These are phyloP conservation scores for Ariopsis seemanni DNA, from an alignment of 2,113 vertebrate species.

Conservation along the genomic window DNA sequence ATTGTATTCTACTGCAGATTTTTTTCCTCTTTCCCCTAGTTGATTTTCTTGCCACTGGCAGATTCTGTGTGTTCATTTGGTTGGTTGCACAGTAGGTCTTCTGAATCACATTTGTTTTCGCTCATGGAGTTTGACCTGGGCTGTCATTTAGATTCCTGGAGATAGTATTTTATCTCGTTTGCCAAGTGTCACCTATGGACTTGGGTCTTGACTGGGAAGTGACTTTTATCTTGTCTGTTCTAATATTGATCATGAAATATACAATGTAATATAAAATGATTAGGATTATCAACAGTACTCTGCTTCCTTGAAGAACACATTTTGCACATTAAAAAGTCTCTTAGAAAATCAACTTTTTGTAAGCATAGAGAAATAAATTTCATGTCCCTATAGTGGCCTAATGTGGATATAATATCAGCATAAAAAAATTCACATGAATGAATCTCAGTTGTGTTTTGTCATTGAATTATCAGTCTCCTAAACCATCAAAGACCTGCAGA, in stretches of 20 bases:
- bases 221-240: background rate
- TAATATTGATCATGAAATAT: background rate
- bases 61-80: background rate
- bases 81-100: background rate
- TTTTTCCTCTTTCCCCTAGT: background rate
- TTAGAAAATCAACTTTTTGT: background rate
- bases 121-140: background rate
- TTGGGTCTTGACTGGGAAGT: background rate
- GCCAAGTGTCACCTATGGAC: background rate
- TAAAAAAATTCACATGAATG: background rate
- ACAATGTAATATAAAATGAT: background rate
- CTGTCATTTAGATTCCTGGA: background rate
- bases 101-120: background rate
- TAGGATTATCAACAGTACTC: background rate
- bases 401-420: background rate
- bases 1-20: background rate
- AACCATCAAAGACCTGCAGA: background rate
- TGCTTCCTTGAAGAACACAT: background rate
- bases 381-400: too few species aligned
- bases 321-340: background rate
- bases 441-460: background rate
- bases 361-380: too few species aligned
- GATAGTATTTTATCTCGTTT: background rate
- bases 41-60: background rate
- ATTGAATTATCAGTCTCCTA: background rate